Percentiles rank a stretch among this genome's conserved stretches.
These are phyloP conservation scores for Rhipidura dahli DNA, from an alignment of 2,113 vertebrate genomes.

Conservation along the genomic window DNA sequence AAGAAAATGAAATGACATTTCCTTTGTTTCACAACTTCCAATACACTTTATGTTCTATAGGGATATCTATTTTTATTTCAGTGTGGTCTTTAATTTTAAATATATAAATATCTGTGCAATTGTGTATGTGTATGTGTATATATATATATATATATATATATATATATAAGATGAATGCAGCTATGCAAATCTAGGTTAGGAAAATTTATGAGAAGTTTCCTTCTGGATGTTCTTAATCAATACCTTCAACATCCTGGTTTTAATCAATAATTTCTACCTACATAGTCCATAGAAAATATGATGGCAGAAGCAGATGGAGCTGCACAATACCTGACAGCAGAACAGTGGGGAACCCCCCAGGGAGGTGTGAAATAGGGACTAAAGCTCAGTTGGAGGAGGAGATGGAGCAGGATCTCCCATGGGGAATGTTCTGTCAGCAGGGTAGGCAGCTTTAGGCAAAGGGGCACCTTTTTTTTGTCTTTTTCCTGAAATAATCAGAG, in stretches of 20 bases:
- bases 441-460: neutral
- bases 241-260: neutral
- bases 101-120: neutral
- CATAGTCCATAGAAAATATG: neutral
- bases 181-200: neutral
- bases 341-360: neutral
- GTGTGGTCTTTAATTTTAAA: neutral
- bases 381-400: neutral
- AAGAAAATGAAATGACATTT: neutral
- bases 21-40: neutral
- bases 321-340: neutral
- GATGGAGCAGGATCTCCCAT: neutral
- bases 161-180: too few relatives aligned
- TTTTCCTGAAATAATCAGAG: neutral
- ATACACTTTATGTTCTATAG: neutral
- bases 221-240: neutral
- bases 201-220: neutral
- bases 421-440: neutral
- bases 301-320: neutral
- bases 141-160: too few relatives aligned
- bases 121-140: neutral
- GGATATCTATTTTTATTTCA: neutral
- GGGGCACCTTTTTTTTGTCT: accelerated
- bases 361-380: neutral
- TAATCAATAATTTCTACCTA: neutral